Evolutionary conservation across 2,797 vertebrate genomes (phyloP).

Genomic region (Crenuchus spilurus): DNA sequence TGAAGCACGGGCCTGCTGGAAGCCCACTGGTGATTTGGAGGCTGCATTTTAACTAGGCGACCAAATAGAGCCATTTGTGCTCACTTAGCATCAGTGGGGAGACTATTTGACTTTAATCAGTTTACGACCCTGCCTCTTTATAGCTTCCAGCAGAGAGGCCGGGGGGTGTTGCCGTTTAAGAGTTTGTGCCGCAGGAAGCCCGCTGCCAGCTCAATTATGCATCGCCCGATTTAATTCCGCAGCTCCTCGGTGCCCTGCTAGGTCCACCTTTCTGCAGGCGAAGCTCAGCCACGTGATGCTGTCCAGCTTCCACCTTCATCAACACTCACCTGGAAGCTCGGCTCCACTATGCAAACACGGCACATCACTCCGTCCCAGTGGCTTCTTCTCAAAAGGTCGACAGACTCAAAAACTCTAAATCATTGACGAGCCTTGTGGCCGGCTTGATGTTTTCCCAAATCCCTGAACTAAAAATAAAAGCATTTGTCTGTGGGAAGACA

Average conservation of each 20-base stretch:
- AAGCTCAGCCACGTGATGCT: conserved; percentile 4
- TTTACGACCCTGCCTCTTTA: conserved; percentile 34
- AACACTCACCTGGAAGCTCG: conserved; percentile 27
- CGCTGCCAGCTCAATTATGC: conserved; percentile 50
- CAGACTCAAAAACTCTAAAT: conserved; percentile 44
- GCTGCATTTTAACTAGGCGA: conserved; percentile 14
- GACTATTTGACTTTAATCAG: conserved; percentile 49
- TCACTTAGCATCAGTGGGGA: conserved; percentile 37
- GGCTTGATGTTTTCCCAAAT: background rate
- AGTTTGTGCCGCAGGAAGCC: conserved; percentile 42
- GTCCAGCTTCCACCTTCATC: conserved; percentile 23
- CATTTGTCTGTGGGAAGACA: conserved; percentile 65
- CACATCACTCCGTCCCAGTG: conserved; percentile 28
- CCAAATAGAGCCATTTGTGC: conserved; percentile 17
- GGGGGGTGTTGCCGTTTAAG: conserved; percentile 42
- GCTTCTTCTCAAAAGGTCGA: conserved; percentile 53
- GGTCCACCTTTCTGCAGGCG: conserved; percentile 1
- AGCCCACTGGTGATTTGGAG: background rate
- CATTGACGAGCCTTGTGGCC: conserved; percentile 33
- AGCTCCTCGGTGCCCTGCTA: background rate
- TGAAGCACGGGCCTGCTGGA: background rate
- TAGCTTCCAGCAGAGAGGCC: conserved; percentile 45
- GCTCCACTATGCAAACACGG: conserved; percentile 15
- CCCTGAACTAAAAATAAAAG: conserved; percentile 67
- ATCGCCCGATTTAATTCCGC: conserved; percentile 42